Percentiles rank a stretch among this genome's conserved stretches.
These are phyloP conservation scores for Trisateles emortualis DNA, from an alignment of 2,888 invertebrate species.

Conservation along the genomic window DNA sequence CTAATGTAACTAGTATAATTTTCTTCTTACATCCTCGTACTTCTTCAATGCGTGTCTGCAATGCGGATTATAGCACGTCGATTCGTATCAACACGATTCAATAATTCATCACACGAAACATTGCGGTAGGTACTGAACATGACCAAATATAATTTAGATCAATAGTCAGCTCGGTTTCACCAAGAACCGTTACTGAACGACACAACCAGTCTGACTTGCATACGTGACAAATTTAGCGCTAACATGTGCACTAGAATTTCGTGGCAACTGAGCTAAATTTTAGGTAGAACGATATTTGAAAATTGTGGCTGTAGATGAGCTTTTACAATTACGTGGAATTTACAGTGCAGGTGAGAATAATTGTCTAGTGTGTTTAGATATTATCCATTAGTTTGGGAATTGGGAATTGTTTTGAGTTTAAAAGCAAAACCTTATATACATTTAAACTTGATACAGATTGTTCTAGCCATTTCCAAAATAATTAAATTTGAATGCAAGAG, in stretches of 20 bases:
- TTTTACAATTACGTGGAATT: conserved; percentile 1
- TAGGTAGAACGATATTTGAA: background rate
- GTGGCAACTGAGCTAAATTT: conserved; percentile 6
- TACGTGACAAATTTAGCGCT: conserved; percentile 7
- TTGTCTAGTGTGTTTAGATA: background rate
- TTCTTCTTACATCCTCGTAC: too few species aligned
- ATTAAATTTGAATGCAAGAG: too few species aligned
- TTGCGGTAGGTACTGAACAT: conserved; percentile 40
- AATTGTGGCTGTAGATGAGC: background rate
- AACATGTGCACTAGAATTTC: conserved; percentile 16
- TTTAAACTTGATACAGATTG: too few species aligned
- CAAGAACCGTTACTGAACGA: background rate
- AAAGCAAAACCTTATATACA: background rate
- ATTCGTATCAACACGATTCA: conserved; percentile 63
- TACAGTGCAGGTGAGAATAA: background rate
- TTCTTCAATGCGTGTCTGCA: conserved; percentile 47
- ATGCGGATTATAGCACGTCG: conserved; percentile 51
- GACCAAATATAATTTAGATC: conserved; percentile 57
- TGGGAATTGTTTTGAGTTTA: too few species aligned
- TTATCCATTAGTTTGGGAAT: background rate
- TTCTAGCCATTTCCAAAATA: too few species aligned
- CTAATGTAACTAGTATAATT: conserved; percentile 11
- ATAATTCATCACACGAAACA: conserved; percentile 67
- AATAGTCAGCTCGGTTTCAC: conserved; percentile 24
- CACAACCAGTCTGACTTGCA: background rate